Evolutionary conservation across 2,888 invertebrate species (phyloP).

Genomic region (Pseudococcus viburni): DNA sequence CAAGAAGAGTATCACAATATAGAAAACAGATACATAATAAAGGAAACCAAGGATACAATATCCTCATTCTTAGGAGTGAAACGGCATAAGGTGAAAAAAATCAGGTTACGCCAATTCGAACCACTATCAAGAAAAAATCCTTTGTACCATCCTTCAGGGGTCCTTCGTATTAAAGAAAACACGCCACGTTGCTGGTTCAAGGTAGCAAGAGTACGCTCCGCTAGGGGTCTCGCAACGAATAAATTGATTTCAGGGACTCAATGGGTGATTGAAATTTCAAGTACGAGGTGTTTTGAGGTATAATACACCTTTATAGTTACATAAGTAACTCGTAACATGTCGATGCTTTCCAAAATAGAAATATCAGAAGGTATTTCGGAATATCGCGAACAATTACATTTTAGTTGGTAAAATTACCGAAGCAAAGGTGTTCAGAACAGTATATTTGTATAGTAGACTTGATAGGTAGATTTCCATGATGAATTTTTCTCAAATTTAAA

Average conservation of each 20-base stretch:
- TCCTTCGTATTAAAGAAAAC: neutral
- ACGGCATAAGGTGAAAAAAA: neutral
- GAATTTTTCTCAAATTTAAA: no score
- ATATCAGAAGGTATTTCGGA: no score
- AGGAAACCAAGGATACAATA: neutral
- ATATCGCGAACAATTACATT: no score
- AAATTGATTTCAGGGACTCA: neutral
- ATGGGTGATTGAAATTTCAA: constrained; percentile 21
- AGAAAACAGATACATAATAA: neutral
- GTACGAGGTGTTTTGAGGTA: neutral
- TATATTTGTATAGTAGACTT: no score
- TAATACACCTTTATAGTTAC: neutral
- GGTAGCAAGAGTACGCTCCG: constrained; percentile 7
- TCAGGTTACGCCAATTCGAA: neutral
- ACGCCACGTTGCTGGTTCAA: neutral
- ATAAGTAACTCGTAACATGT: no score
- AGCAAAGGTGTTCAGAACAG: no score
- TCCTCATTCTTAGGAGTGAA: neutral
- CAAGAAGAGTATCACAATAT: neutral
- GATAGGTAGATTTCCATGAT: no score
- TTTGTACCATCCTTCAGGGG: neutral
- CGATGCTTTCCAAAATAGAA: no score
- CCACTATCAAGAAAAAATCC: neutral
- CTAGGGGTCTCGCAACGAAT: constrained; percentile 11
- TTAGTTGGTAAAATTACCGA: no score